These are phyloP conservation scores for Ericerus pela DNA, from an alignment of 1,140 invertebrate genomes.

Conservation along the genomic window DNA sequence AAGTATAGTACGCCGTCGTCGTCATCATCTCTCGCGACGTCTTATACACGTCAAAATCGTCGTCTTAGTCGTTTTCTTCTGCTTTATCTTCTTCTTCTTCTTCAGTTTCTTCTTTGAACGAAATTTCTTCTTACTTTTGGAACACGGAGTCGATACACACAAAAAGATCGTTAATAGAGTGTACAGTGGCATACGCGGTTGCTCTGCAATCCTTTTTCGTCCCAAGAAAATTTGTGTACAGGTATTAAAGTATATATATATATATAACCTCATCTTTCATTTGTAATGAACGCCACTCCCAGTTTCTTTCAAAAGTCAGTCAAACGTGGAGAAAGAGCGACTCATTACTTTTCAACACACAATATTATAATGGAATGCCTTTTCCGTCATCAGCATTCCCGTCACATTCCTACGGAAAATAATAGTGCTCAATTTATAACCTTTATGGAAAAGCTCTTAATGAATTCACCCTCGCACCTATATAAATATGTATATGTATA, in stretches of 20 bases:
- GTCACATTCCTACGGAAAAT: constrained; percentile 12
- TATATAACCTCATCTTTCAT: constrained; percentile 10
- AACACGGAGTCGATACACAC: constrained; percentile 4
- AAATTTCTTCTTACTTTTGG: too few relatives aligned
- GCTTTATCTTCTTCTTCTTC: neutral
- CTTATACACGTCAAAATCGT: too few relatives aligned
- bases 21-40: too few relatives aligned
- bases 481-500: too few relatives aligned
- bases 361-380: constrained; percentile 12
- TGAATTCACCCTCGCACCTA: neutral
- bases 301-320: constrained; percentile 12
- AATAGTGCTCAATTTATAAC: constrained; percentile 12
- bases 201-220: constrained; percentile 4
- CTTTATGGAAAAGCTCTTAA: constrained; percentile 10
- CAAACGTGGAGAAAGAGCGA: constrained; percentile 11
- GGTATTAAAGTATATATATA: too few relatives aligned
- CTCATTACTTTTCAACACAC: constrained; percentile 12
- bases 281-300: constrained; percentile 11
- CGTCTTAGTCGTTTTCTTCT: neutral
- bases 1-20: too few relatives aligned
- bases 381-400: constrained; percentile 11
- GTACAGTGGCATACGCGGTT: too few relatives aligned
- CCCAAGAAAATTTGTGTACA: too few relatives aligned
- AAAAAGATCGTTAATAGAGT: constrained; percentile 11
- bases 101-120: too few relatives aligned